phyloP scores from a whole-genome alignment of 2,888 invertebrate species.

The Enchytraeus crypticus region DNA sequence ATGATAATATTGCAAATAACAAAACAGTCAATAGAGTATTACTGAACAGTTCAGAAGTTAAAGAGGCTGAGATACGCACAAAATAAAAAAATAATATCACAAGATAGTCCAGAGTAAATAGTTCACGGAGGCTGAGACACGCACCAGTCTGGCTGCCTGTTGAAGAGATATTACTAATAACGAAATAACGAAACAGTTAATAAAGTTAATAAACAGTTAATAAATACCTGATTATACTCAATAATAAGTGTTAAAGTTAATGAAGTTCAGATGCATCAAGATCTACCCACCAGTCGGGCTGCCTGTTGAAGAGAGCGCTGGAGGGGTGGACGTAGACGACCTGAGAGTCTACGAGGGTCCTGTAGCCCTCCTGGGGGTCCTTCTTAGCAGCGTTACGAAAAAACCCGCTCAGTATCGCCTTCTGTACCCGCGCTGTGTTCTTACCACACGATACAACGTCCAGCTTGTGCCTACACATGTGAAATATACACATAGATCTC shows the following conservation, averaged over 20 bases:
- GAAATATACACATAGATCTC: no score
- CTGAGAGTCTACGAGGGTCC: conserved; percentile 88
- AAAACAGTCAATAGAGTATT: no score
- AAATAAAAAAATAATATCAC: no score
- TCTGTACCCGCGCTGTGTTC: conserved; percentile 88
- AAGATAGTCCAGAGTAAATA: no score
- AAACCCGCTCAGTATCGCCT: conserved; percentile 93
- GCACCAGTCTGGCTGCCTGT: no score
- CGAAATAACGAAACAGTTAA: neutral
- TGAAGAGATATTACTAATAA: neutral
- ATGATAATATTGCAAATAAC: no score
- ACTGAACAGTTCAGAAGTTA: no score
- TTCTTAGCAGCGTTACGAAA: conserved; percentile 98
- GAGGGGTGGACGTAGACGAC: conserved; percentile 98
- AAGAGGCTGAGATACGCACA: no score
- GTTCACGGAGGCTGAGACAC: no score
- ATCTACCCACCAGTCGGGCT: conserved; percentile 80
- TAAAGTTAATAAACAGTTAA: neutral
- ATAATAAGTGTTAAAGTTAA: neutral
- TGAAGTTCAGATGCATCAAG: no score
- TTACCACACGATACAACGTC: conserved; percentile 95
- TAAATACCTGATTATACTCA: neutral
- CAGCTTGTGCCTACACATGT: conserved; percentile 47
- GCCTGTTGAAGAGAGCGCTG: conserved; percentile 90
- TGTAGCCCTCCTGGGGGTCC: conserved; percentile 92